Conservation (phyloP, 2,113 vertebrate genomes). For the Ciconia boyciana region DNA sequence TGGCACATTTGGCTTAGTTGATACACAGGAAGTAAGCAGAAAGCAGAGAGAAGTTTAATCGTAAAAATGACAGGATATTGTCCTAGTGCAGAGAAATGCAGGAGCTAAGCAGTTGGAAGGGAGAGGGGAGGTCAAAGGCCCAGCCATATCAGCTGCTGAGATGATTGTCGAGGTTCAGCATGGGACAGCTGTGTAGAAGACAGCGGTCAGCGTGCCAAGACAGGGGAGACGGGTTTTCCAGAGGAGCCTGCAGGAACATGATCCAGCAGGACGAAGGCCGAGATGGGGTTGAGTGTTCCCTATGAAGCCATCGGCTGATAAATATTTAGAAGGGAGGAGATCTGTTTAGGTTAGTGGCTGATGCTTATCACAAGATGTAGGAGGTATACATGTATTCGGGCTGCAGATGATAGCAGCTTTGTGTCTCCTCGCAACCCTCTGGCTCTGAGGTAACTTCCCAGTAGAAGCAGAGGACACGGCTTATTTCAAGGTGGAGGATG, state of each 20-base stretch:
- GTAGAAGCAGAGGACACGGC: not conserved
- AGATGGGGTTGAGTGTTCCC: not conserved
- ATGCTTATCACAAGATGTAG: not conserved
- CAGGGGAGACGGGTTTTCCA: not conserved
- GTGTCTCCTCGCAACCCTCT: not conserved
- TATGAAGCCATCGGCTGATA: not conserved
- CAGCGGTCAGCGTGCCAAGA: not conserved
- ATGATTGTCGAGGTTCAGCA: not conserved
- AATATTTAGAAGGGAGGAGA: not conserved
- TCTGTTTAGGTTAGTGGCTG: not conserved
- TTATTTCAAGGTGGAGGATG: not conserved
- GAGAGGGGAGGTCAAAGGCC: not conserved
- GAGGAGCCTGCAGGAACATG: not conserved
- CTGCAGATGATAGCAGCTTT: not conserved
- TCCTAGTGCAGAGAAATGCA: not conserved
- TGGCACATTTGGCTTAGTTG: not conserved
- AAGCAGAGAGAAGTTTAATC: not conserved
- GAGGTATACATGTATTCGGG: not conserved
- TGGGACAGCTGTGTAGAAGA: not conserved
- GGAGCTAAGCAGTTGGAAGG: not conserved
- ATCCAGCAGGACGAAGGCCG: not conserved
- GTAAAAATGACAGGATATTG: not conserved
- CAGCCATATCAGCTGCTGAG: not conserved
- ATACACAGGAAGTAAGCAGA: not conserved
- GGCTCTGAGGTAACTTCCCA: not conserved